Percentiles rank a stretch among this genome's conserved stretches.
Evolutionary conservation across 2,888 invertebrate species (phyloP).

Genomic region (Clusia tigrina): DNA sequence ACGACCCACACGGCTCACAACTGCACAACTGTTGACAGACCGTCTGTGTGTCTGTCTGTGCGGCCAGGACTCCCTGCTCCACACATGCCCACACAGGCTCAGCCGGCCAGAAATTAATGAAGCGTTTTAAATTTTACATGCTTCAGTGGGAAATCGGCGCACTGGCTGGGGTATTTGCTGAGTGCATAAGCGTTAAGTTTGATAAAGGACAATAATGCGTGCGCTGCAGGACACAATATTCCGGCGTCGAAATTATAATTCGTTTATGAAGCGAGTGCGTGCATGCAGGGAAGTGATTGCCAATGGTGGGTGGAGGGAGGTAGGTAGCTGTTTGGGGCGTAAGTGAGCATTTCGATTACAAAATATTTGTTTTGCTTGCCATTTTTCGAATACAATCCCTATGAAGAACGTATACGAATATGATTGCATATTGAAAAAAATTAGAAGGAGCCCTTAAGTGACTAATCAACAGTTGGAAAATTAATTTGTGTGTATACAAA

Average conservation of each 20-base stretch:
- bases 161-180: constrained; percentile 4
- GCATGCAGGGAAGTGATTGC: neutral
- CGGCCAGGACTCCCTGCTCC: neutral
- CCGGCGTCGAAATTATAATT: neutral
- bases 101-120: constrained; percentile 4
- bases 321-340: too few relatives aligned
- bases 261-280: neutral
- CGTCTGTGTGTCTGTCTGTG: neutral
- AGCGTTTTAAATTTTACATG: constrained; percentile 30
- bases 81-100: neutral
- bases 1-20: neutral
- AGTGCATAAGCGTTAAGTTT: neutral
- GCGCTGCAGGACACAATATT: neutral
- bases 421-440: too few relatives aligned
- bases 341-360: too few relatives aligned
- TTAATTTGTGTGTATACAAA: too few relatives aligned
- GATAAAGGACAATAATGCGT: neutral
- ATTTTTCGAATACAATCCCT: too few relatives aligned
- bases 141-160: constrained; percentile 11
- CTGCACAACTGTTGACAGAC: neutral
- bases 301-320: too few relatives aligned
- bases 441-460: too few relatives aligned
- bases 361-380: too few relatives aligned
- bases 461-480: too few relatives aligned
- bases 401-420: too few relatives aligned